Evolutionary conservation across 2,113 vertebrate species (phyloP).

Genomic region (Pygoscelis adeliae): DNA sequence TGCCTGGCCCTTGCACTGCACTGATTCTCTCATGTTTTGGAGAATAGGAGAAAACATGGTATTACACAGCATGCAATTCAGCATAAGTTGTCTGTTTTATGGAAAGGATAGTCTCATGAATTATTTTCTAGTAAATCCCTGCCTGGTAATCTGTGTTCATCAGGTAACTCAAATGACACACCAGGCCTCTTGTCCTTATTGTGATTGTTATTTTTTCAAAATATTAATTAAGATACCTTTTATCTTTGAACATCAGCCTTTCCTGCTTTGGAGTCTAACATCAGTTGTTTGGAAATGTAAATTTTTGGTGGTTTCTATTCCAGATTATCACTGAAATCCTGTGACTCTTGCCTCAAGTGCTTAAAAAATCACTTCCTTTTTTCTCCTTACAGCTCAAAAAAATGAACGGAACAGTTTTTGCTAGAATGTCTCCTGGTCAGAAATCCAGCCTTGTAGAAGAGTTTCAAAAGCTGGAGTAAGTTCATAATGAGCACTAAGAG

Average conservation of each 20-base stretch:
- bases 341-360: neutral
- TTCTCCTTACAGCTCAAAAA: constrained; percentile 68
- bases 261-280: neutral
- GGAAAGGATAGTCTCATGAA: neutral
- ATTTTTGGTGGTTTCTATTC: neutral
- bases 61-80: neutral
- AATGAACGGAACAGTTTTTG: constrained; percentile 82
- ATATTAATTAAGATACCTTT: neutral
- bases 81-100: neutral
- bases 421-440: constrained; percentile 82
- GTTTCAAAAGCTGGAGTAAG: constrained; percentile 84
- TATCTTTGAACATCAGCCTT: neutral
- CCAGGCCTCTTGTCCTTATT: neutral
- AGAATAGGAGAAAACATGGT: neutral
- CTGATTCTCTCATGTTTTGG: neutral
- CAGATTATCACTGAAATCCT: neutral
- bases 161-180: neutral
- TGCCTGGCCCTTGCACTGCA: neutral
- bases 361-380: neutral
- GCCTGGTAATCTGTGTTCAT: neutral
- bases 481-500: constrained; percentile 3
- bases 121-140: neutral
- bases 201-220: neutral
- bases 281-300: neutral
- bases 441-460: constrained; percentile 82